Base-by-base conservation (phyloP, 2,113 vertebrate species). In the Gallinago undulata region DNA sequence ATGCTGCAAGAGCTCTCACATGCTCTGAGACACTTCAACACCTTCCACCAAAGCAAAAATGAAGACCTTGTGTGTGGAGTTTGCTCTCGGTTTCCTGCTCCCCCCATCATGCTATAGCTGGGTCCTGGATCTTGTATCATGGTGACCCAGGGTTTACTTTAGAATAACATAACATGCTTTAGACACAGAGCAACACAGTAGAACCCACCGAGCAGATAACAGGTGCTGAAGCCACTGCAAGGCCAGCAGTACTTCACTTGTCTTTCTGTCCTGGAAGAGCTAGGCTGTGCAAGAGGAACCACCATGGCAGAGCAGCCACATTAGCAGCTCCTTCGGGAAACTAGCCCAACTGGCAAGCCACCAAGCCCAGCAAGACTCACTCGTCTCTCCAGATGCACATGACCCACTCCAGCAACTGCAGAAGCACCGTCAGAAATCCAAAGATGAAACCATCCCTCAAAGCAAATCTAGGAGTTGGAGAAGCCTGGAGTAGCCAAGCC, bases 391-490 rank as follows among this genome's bases (percentile, higher is more conserved):
- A 77, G 55, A 89, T 56, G 84, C 68, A 89, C 8, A 17, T 72
- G 63, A 87, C 28, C 70, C 66, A 74, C 73, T 83, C 89, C 87
- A 96, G 88, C 93, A 96, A 94, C 79, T 93, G 37, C 88, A 89
- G 83, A 90, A 94, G 89, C 53, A 81, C 79, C 35, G 53, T 19
- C 62, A 91, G 77, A 96, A 96, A 95, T 81, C 66, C 33, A 39
- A 39, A 90, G 92, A 75, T 74, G 8, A 94, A 83, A 95, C 59
- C 37, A 64, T 53, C 73, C 67, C 84, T 95, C 62, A 84, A 68
- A 85, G 56, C 22, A 1, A 62, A 82, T 64, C 84, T 30, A 74
- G 18, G 59, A 80, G 43, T 51, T 56, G 31, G 94, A 81, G 50
- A 83, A 73, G 80, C 60, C 31, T 23, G 35, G 39, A 90, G 81